Percentiles rank a stretch among this genome's conserved stretches.
Conservation (phyloP, 2,888 invertebrate species). For the Pherbina coryleti region DNA sequence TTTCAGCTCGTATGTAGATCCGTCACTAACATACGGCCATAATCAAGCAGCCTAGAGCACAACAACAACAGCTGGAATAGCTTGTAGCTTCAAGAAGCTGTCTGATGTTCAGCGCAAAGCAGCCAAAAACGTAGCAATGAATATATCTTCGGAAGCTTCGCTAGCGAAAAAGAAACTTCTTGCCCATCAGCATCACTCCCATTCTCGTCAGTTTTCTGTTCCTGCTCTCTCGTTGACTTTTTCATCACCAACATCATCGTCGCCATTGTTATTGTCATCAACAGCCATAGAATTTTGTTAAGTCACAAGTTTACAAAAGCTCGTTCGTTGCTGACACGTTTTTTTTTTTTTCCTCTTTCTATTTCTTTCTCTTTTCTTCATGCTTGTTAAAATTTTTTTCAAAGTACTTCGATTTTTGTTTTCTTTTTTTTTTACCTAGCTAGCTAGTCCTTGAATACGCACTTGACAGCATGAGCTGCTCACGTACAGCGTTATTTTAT, state of each 20-base stretch:
- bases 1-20: too few species aligned
- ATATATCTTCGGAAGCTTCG: neutral
- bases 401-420: neutral
- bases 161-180: neutral
- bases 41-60: constrained; percentile 18
- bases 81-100: neutral
- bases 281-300: constrained; percentile 27
- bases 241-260: constrained; percentile 41
- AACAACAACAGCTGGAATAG: neutral
- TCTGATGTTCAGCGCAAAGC: neutral
- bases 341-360: constrained; percentile 25
- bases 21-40: too few species aligned
- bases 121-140: neutral
- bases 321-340: constrained; percentile 27
- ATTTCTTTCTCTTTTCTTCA: neutral
- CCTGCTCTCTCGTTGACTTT: neutral
- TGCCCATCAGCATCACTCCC: neutral
- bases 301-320: constrained; percentile 29
- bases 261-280: constrained; percentile 38
- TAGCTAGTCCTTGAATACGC: neutral
- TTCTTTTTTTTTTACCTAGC: neutral
- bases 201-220: neutral
- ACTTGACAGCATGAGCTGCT: constrained; percentile 20
- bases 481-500: neutral
- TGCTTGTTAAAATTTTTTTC: neutral